Evolutionary conservation across 2,888 invertebrate genomes (phyloP), one percentile per base, ranked within the genome.

Genomic region (Ochropleura plecta): DNA sequence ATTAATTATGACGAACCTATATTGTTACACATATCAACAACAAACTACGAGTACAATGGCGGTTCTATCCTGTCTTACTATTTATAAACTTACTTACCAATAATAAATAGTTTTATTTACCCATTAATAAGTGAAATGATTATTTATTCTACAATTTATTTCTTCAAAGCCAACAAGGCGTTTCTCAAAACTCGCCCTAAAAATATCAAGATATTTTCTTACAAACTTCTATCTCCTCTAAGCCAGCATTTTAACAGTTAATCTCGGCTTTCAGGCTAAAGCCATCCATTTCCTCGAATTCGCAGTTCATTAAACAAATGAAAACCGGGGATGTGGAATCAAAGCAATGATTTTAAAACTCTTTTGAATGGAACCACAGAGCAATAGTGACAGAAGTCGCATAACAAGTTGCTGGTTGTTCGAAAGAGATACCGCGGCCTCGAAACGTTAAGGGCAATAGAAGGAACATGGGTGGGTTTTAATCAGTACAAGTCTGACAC

Each of bases 281-380:
- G 40, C 55, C 60, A 62, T 62, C n/a, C 55, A 30, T 30, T 30
- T 30, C 48, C 42, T 48, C 53, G 57, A 75, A 75, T 81, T 84
- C 70, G 3, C 82, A 81, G 64, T 63, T 71, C 82, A 82, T 76
- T 76, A 64, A 82, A 65, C 65, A 81, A 82, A 84, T 69, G 71
- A 81, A 76, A 42, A 51, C 18, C 40, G 4, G 16, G 62, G n/a
- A 62, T 20, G 8, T 20, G 49, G 20, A 76, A 70, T 66, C 69
- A 64, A 55, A 70, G 60, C 77, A 76, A 76, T 70, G 76, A 73
- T 82, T 85, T 70, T 62, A 64, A 72, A 67, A 70, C 40, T 77
- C 55, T 68, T 76, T 62, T 53, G 7, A 75, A 30, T 3, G 44
- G 40, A 51, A 55, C 44, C 62, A 48, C 5, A 18, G 0, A 30